These are phyloP conservation scores for Cavia porcellus DNA, from an alignment of 2,113 vertebrate species.

Conservation along the genomic window DNA sequence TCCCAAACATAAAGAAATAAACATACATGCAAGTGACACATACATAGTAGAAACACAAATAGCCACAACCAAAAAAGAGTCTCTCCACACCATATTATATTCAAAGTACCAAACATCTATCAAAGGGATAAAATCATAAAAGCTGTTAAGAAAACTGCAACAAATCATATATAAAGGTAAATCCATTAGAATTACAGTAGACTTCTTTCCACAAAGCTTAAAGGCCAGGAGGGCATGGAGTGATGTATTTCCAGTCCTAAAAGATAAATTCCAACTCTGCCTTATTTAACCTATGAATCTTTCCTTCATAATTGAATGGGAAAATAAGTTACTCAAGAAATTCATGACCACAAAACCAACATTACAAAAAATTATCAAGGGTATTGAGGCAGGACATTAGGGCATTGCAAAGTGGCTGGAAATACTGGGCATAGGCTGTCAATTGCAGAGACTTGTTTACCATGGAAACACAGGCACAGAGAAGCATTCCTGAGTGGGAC, in stretches of 20 bases:
- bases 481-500: background rate
- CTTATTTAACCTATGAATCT: background rate
- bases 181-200: background rate
- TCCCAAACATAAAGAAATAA: background rate
- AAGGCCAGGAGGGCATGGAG: background rate
- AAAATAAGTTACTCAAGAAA: background rate
- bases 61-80: background rate
- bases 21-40: background rate
- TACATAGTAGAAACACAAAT: background rate
- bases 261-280: background rate
- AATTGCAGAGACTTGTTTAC: background rate
- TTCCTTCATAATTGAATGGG: background rate
- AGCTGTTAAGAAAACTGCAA: background rate
- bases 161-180: background rate
- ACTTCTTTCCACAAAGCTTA: background rate
- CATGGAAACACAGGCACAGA: background rate
- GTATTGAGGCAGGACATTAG: background rate
- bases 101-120: background rate
- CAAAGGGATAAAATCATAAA: background rate
- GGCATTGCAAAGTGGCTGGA: background rate
- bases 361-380: background rate
- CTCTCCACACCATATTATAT: background rate
- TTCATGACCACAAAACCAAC: background rate
- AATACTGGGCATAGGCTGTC: background rate
- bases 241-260: background rate